phyloP scores from a whole-genome alignment of 2,888 invertebrate genomes.

The Heterodera filipjevi region DNA sequence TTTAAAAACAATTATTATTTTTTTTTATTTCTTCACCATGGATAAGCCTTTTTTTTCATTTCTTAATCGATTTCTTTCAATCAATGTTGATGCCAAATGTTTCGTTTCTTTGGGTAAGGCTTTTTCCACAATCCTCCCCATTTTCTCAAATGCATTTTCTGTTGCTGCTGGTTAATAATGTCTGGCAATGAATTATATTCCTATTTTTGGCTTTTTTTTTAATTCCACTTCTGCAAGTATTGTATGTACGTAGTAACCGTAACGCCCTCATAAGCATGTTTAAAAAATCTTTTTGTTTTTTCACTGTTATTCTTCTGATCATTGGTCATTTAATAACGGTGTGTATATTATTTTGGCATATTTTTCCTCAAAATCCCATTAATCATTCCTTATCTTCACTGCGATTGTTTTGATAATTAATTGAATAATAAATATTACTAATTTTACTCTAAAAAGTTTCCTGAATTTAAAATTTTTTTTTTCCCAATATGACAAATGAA shows the following conservation, averaged over 20 bases:
- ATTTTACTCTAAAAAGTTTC: background rate
- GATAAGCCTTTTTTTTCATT: background rate
- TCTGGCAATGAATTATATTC: too few species aligned
- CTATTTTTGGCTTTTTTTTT: too few species aligned
- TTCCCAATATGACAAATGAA: too few species aligned
- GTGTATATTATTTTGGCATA: background rate
- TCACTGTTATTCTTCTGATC: background rate
- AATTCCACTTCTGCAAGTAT: too few species aligned
- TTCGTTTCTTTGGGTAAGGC: background rate
- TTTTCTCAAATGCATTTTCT: background rate
- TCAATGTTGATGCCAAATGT: background rate
- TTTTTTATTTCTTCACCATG: too few species aligned
- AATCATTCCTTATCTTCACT: background rate
- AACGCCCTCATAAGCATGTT: too few species aligned
- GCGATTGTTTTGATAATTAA: background rate
- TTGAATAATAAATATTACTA: background rate
- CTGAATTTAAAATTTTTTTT: too few species aligned
- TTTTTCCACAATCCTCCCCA: background rate
- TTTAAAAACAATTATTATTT: too few species aligned
- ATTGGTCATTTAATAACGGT: background rate
- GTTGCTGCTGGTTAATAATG: too few species aligned
- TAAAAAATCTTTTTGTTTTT: too few species aligned
- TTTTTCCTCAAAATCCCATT: background rate
- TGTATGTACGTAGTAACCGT: too few species aligned
- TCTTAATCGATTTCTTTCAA: background rate